Base-by-base conservation (phyloP, 2,113 vertebrate species). In the Oryctolagus cuniculus region DNA sequence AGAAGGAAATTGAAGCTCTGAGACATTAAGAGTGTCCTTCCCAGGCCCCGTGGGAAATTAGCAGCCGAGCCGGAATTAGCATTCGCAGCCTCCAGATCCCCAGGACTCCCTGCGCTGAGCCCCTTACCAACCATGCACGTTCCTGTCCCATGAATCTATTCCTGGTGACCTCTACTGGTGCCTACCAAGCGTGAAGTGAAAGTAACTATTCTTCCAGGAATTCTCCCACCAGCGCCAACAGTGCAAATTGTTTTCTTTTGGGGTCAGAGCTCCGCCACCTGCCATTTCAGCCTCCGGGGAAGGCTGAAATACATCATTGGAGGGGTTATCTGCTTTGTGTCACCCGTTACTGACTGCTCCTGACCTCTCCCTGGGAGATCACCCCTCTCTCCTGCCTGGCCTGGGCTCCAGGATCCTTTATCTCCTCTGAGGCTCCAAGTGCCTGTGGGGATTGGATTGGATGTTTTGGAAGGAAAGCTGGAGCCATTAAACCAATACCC, bases 181-280 rank as follows among this genome's bases (percentile, higher is more conserved):
- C 34, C 74, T 70, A 58, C 84, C 51, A 69, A 94, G 92, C 94
- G 36, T 93, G 85, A 94, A 92, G 92, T 90, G 44, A 90, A 92
- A 89, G 82, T 72, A 95, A 67, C 78, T 31, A 24, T 75, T 79
- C 88, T 86, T 93, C 79, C 90, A 63, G 91, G 90, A 96, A 96
- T 97, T 92, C 82, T 92, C 91, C 88, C 78, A 86, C 53, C 11
- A 58, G 88, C 0, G 0, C 80, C 27, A 74, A 67, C 67, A 95
- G 94, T 83, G 90, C 87, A 96, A 89, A 97, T 96, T 95, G 92
- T 96, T 96, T 96, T 97, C 90, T 97, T 97, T 95, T 92, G 77
- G 96, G 97, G 96, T 97, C 96, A 97, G 1, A 96, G 88, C 95
- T 97, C 90, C 89, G 82, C 85, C 86, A 88, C 74, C 96, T 97